Base-by-base conservation (phyloP, 2,888 invertebrate genomes). In the Drosophila limbata region DNA sequence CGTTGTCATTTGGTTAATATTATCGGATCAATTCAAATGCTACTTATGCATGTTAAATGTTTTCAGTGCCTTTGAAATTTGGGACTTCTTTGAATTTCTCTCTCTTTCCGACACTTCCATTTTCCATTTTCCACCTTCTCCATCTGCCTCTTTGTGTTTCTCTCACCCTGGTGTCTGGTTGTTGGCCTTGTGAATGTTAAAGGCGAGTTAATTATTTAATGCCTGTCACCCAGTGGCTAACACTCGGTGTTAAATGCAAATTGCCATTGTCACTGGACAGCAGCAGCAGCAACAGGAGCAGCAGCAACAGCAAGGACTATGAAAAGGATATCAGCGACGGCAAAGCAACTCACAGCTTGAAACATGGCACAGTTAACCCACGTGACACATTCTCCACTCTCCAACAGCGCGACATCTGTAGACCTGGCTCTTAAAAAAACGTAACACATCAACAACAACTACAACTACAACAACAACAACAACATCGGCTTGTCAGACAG, bases 161-260 rank as follows among this genome's bases (percentile, higher is more conserved):
- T 21, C 3, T 52, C 25, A n/a, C n/a, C n/a, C 33, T 40, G 51
- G 33, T 40, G 19, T 10, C 15, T 10, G 19, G 21, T 10, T 10
- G 50, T 64, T 68, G 61, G 52, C 65, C 72, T 74, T 61, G 65
- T 84, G 61, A 66, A 83, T 79, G 66, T 59, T 73, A 68, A 70
- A 86, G 72, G 73, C 78, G 67, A 87, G 89, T 92, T 92, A 92
- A 91, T 91, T 91, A 91, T 91, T 91, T 91, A 92, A 91, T 90
- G 91, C 85, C 91, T 90, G 92, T 92, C 92, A 89, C 91, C 90
- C 90, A 84, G 92, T 91, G 92, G 92, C 92, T 91, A 91, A 91
- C 92, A 91, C 92, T 85, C 82, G 83, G 81, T 86, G 84, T 85
- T 81, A 89, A 91, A 89, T 90, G 91, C 89, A 91, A 92, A 92